Evolutionary conservation across 1,140 invertebrate species (phyloP).

Genomic region (Acromyrmex echinatior): DNA sequence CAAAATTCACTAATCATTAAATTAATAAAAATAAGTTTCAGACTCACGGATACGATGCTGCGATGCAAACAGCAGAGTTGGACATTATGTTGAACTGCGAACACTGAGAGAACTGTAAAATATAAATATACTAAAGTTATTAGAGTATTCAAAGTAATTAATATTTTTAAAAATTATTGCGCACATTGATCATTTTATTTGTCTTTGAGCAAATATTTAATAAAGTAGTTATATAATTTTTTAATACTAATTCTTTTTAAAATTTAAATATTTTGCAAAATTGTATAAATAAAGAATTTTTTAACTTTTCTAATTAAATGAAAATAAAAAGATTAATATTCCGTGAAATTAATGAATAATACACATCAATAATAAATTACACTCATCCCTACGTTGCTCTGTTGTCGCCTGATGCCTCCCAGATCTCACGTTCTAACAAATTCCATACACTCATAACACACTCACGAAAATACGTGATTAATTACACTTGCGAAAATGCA

Average conservation of each 20-base stretch:
- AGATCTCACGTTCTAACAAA: neutral
- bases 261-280: neutral
- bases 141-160: neutral
- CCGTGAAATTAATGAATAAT: neutral
- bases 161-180: neutral
- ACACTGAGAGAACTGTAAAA: neutral
- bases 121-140: neutral
- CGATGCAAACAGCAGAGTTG: neutral
- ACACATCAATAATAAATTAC: slow-evolving; percentile 18
- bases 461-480: neutral
- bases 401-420: too few species aligned
- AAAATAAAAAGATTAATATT: neutral
- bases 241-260: neutral
- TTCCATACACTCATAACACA: slow-evolving; percentile 14
- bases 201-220: neutral
- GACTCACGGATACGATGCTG: neutral
- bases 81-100: neutral
- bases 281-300: neutral
- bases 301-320: neutral
- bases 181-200: neutral
- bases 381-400: neutral
- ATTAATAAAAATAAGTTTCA: slow-evolving; percentile 14
- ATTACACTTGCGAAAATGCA: neutral
- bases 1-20: neutral
- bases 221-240: neutral